phyloP scores from a whole-genome alignment of 2,888 invertebrate species.

The Dascillus cervinus region DNA sequence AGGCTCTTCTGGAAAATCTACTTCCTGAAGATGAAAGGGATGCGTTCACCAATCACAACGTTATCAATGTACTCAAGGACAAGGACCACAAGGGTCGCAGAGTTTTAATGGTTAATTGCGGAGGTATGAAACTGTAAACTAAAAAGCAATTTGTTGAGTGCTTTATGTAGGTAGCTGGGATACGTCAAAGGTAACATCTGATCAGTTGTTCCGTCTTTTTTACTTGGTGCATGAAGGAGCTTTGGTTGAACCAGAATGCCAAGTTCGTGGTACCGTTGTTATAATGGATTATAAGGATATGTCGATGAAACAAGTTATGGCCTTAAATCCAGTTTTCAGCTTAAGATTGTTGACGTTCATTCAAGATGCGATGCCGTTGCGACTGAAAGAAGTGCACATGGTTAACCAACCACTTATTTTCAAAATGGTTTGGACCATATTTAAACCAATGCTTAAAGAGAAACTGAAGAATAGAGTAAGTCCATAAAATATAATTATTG shows the following conservation, averaged over 20 bases:
- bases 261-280: slow-evolving; percentile 72
- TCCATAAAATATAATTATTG: slow-evolving; percentile 15
- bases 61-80: slow-evolving; percentile 69
- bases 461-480: slow-evolving; percentile 71
- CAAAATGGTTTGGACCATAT: slow-evolving; percentile 76
- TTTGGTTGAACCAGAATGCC: slow-evolving; percentile 68
- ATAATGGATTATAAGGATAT: slow-evolving; percentile 77
- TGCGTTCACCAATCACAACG: slow-evolving; percentile 61
- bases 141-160: not conserved
- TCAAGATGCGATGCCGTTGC: slow-evolving; percentile 79
- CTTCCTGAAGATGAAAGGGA: slow-evolving; percentile 59
- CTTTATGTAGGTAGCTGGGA: slow-evolving; percentile 72
- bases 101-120: slow-evolving; percentile 64
- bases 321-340: slow-evolving; percentile 66
- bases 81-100: slow-evolving; percentile 71
- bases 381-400: slow-evolving; percentile 78
- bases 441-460: slow-evolving; percentile 74
- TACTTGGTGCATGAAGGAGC: slow-evolving; percentile 75
- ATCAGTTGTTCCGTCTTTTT: slow-evolving; percentile 71
- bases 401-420: slow-evolving; percentile 80
- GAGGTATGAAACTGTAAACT: slow-evolving; percentile 45
- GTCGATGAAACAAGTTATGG: slow-evolving; percentile 66
- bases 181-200: slow-evolving; percentile 62
- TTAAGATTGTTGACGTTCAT: slow-evolving; percentile 72
- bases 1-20: slow-evolving; percentile 54